Conservation (phyloP, 2,113 vertebrate genomes). For the Epinephelus cyanopodus region DNA sequence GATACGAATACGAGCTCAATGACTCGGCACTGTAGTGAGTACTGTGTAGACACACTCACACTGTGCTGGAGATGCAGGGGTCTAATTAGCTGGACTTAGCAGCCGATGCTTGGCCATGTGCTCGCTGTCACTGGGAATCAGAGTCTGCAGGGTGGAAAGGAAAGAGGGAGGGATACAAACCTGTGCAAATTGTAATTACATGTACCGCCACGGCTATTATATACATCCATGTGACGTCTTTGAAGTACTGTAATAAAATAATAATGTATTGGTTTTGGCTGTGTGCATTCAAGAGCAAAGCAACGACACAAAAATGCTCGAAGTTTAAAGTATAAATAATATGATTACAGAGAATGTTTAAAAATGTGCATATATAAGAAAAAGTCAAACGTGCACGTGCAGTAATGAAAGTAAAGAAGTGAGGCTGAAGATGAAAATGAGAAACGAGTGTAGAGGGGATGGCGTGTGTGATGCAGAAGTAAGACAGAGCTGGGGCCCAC, state of each 20-base stretch:
- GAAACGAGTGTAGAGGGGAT: constrained; percentile 5
- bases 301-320: not conserved
- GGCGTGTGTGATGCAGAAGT: constrained; percentile 16
- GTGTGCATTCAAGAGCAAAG: not conserved
- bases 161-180: constrained; percentile 1
- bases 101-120: constrained; percentile 67
- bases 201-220: not conserved
- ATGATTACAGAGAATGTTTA: not conserved
- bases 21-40: constrained; percentile 85
- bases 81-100: constrained; percentile 77
- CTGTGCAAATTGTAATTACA: not conserved
- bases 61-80: constrained; percentile 63
- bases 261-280: not conserved
- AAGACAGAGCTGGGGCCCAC: constrained; percentile 31
- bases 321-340: not conserved
- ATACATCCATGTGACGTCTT: not conserved
- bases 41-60: constrained; percentile 18
- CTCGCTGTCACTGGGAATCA: constrained; percentile 73
- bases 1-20: constrained; percentile 84
- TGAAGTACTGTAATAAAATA: not conserved
- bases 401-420: not conserved
- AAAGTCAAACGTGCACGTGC: too few relatives aligned
- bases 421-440: constrained; percentile 6
- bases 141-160: constrained; percentile 11
- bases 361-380: not conserved